Evolutionary conservation across 2,797 vertebrate genomes (phyloP).

Genomic region (Molossus molossus): DNA sequence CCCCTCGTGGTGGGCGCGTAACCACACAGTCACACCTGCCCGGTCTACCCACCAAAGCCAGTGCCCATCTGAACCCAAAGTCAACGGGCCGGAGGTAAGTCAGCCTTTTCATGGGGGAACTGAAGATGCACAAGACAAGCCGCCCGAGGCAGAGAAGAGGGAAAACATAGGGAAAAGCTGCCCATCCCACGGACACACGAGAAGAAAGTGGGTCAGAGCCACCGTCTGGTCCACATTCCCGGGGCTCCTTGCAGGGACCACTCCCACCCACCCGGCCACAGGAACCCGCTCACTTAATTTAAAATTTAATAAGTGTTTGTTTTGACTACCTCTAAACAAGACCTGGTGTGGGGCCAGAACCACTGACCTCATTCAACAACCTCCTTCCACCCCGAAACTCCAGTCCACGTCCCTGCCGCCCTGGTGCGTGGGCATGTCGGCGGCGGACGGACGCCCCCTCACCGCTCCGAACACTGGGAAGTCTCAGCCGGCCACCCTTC

Average conservation of each 20-base stretch:
- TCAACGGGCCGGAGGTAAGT: neutral
- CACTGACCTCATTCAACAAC: neutral
- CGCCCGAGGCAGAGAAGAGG: accelerated
- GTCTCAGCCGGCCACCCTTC: too few relatives aligned
- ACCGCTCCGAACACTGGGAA: neutral
- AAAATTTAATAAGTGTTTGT: neutral
- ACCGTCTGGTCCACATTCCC: accelerated
- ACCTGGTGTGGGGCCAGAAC: neutral
- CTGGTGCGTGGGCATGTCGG: accelerated
- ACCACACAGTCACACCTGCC: accelerated
- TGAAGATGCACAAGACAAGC: accelerated
- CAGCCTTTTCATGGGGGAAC: accelerated
- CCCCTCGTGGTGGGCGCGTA: accelerated
- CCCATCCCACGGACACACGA: accelerated
- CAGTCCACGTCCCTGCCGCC: accelerated
- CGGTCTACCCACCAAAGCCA: accelerated
- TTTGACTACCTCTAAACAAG: neutral
- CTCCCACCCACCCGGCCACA: too few relatives aligned
- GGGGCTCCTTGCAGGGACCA: accelerated
- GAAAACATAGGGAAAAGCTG: accelerated
- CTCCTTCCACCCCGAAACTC: neutral
- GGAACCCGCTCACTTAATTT: neutral
- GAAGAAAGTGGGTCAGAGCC: accelerated
- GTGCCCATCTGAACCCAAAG: neutral
- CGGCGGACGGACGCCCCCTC: neutral